Evolutionary conservation across 2,113 vertebrate species (phyloP).

Genomic region (Oncorhynchus masou): DNA sequence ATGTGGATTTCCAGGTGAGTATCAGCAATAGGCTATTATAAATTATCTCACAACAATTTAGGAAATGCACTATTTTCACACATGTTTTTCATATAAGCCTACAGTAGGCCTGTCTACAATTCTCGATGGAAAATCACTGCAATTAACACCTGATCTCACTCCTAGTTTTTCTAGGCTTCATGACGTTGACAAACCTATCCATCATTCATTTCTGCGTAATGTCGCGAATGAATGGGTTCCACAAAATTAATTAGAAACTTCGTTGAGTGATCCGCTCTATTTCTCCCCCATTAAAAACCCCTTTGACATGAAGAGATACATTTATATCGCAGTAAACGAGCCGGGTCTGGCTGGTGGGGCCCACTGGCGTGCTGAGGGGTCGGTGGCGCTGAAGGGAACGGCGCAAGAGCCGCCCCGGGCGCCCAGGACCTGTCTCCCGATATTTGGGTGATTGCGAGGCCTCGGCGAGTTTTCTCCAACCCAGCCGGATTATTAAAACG

Average conservation of each 20-base stretch:
- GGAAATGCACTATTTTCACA: too few relatives aligned
- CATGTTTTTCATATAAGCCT: too few relatives aligned
- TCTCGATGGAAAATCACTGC: too few relatives aligned
- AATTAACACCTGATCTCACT: too few relatives aligned
- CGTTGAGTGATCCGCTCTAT: slow-evolving; percentile 4
- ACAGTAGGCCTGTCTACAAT: too few relatives aligned
- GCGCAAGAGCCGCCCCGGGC: slow-evolving; percentile 67
- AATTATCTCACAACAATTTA: too few relatives aligned
- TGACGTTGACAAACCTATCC: neutral
- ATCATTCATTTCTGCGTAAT: neutral
- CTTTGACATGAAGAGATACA: slow-evolving; percentile 27
- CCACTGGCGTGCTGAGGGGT: slow-evolving; percentile 57
- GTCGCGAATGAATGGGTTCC: slow-evolving; percentile 3
- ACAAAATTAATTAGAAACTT: slow-evolving; percentile 52
- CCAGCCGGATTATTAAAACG: slow-evolving; percentile 81
- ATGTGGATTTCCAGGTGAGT: too few relatives aligned
- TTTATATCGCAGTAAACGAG: slow-evolving; percentile 33
- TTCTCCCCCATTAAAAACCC: slow-evolving; percentile 32
- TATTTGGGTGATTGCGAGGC: slow-evolving; percentile 75
- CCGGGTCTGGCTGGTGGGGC: slow-evolving; percentile 55
- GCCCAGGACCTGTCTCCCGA: slow-evolving; percentile 72
- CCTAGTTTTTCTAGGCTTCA: neutral
- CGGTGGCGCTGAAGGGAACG: slow-evolving; percentile 60
- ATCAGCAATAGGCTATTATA: too few relatives aligned
- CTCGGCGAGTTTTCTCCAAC: slow-evolving; percentile 54